A percentile compares a stretch with the other conserved stretches of the same genome.
Conservation (phyloP, 2,797 vertebrate genomes). For the Benthosema pterotum region DNA sequence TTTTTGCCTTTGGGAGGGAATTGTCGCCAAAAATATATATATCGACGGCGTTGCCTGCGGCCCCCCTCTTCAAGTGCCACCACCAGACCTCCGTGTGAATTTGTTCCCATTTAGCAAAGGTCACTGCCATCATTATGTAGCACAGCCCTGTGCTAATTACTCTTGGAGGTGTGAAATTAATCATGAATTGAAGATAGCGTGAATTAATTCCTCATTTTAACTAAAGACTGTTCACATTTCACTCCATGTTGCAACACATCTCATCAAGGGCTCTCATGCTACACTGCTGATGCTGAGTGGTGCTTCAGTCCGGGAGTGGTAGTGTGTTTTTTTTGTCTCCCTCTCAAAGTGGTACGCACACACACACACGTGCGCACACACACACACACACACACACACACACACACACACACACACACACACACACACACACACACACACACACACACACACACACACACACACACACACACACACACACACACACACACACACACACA, state of each 20-base stretch:
- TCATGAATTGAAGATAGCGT: constrained; percentile 28
- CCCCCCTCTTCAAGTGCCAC: neutral
- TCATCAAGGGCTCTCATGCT: constrained; percentile 14
- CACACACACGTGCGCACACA: constrained; percentile 2
- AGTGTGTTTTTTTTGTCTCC: constrained; percentile 2
- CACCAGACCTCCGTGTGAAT: neutral
- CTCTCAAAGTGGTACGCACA: too few species aligned
- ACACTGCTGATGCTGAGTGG: constrained; percentile 9
- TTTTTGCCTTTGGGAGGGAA: too few species aligned
- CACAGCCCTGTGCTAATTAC: constrained; percentile 28
- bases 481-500: too few species aligned
- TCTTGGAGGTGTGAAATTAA: constrained; percentile 43
- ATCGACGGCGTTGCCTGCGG: too few species aligned
- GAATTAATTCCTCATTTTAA: constrained; percentile 36
- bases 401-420: constrained; percentile 3
- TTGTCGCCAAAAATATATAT: too few species aligned
- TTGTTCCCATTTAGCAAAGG: constrained; percentile 8
- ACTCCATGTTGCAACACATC: constrained; percentile 10
- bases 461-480: neutral
- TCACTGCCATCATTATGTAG: constrained; percentile 9
- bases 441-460: too few species aligned
- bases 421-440: too few species aligned
- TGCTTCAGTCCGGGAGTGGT: constrained; percentile 19
- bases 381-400: constrained; percentile 6
- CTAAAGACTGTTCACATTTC: constrained; percentile 12